Evolutionary conservation across 2,888 invertebrate species (phyloP), one percentile per base, ranked within the genome.

Genomic region (Drosophila yooni): DNA sequence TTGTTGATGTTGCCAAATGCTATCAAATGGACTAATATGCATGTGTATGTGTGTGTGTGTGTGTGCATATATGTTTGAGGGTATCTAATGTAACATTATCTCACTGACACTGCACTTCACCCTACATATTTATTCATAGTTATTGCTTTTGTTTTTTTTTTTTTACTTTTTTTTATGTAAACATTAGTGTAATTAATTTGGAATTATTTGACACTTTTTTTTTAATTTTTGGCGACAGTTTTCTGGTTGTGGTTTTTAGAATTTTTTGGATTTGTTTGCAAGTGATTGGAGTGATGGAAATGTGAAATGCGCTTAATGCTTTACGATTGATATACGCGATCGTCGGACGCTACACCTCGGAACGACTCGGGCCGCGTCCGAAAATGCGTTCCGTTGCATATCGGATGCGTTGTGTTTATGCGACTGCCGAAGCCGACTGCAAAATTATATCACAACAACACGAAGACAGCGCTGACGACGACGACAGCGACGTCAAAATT

Each of bases 381-480:
- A 93, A 93, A 93, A 93, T 93, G 92, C 93, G 93, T 93, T 93
- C 92, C 93, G 93, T 92, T 93, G 93, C 93, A 93, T 93, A 92
- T 93, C 92, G 93, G 91, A 92, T 93, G 93, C 93, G 92, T 93
- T 93, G 93, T 91, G 92, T 92, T 93, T 92, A 92, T 93, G 92
- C 92, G 93, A 93, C 93, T 93, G 91, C 86, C 87, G 90, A 89
- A 88, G 87, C 86, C 89, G 91, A 90, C 91, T 88, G 85, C 90
- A 92, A 92, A 92, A 92, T 92, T 92, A 92, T 92, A 93, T 91
- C 92, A 92, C 92, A 92, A 91, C 91, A 91, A 91, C 91, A 85
- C 81, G 86, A 86, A 88, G 88, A 81, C 84, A 75, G 74, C 80
- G 77, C 73, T 80, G 70, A 67, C 83, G 80, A 72, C 75, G 69